Conservation (phyloP, 1,140 invertebrate species). For the Drosophila malerkotliana region DNA sequence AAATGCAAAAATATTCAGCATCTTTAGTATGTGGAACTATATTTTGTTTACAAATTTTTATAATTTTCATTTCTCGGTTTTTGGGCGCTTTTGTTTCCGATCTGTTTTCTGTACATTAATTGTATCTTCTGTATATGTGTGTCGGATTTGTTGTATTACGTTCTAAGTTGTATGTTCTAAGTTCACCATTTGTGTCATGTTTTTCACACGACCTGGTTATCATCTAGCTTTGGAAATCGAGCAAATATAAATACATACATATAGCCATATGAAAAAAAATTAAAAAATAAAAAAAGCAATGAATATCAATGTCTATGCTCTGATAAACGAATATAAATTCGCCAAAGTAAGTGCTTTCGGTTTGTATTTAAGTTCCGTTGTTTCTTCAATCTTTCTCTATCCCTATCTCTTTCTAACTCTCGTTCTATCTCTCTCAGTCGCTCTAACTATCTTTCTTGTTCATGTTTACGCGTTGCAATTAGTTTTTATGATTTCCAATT, state of each 20-base stretch:
- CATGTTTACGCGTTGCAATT: conserved; percentile 58
- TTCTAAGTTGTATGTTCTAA: conserved; percentile 51
- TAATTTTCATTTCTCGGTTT: conserved; percentile 13
- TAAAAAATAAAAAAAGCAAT: conserved; percentile 30
- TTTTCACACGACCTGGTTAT: conserved; percentile 48
- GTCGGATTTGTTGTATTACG: conserved; percentile 41
- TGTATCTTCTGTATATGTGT: conserved; percentile 28
- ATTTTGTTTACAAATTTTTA: conserved; percentile 26
- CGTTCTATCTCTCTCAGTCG: conserved; percentile 27
- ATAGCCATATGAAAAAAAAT: background rate
- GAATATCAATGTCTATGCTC: conserved; percentile 61
- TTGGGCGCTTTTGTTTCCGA: conserved; percentile 5
- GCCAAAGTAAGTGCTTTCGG: conserved; percentile 70
- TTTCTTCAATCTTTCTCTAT: conserved; percentile 47
- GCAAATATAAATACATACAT: conserved; percentile 35
- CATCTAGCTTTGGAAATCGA: conserved; percentile 40
- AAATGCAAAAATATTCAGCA: conserved; percentile 38
- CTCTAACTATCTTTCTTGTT: conserved; percentile 38
- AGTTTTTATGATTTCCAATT: conserved; percentile 55
- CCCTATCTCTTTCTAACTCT: conserved; percentile 26
- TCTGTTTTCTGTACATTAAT: conserved; percentile 42
- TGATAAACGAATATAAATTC: conserved; percentile 63
- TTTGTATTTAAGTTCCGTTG: conserved; percentile 69
- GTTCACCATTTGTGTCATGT: conserved; percentile 64
- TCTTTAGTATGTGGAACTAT: conserved; percentile 35